phyloP scores from a whole-genome alignment of 2,797 vertebrate genomes.

The Chrosomus eos region DNA sequence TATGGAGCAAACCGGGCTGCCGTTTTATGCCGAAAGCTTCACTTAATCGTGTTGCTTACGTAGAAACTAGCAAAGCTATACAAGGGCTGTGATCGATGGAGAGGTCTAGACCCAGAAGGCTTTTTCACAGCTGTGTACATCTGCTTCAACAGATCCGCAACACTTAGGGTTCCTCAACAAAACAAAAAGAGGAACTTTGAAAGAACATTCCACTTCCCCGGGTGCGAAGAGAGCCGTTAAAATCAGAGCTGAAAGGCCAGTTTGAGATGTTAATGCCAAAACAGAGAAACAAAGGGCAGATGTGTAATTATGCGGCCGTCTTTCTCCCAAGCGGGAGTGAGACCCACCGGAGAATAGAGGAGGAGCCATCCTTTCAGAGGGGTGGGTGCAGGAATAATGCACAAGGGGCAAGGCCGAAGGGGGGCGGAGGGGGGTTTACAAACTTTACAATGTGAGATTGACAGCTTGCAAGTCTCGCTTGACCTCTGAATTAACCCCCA shows the following conservation, averaged over 20 bases:
- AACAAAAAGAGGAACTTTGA: slow-evolving; percentile 63
- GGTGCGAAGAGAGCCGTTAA: slow-evolving; percentile 56
- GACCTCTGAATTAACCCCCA: slow-evolving; percentile 83
- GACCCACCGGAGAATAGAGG: slow-evolving; percentile 77
- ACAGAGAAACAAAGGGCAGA: slow-evolving; percentile 80
- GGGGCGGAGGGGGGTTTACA: slow-evolving; percentile 54
- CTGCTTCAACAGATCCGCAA: slow-evolving; percentile 54
- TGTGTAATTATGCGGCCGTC: slow-evolving; percentile 79
- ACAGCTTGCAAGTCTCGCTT: slow-evolving; percentile 85
- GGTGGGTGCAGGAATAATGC: slow-evolving; percentile 73
- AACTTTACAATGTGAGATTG: slow-evolving; percentile 79
- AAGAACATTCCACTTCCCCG: slow-evolving; percentile 64
- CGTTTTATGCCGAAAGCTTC: slow-evolving; percentile 72
- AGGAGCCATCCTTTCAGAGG: slow-evolving; percentile 73
- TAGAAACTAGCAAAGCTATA: slow-evolving; percentile 73
- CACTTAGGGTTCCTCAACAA: slow-evolving; percentile 66
- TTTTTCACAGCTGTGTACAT: slow-evolving; percentile 73
- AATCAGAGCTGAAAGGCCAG: slow-evolving; percentile 72
- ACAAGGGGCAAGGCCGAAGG: slow-evolving; percentile 53
- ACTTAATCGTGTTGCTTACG: slow-evolving; percentile 66
- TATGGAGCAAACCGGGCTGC: slow-evolving; percentile 42
- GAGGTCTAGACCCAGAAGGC: slow-evolving; percentile 70
- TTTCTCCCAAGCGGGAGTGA: slow-evolving; percentile 73
- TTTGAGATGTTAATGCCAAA: slow-evolving; percentile 79
- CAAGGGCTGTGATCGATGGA: slow-evolving; percentile 73